Evolutionary conservation across 1,140 invertebrate genomes (phyloP).

Genomic region (Bathynomus jamesi): DNA sequence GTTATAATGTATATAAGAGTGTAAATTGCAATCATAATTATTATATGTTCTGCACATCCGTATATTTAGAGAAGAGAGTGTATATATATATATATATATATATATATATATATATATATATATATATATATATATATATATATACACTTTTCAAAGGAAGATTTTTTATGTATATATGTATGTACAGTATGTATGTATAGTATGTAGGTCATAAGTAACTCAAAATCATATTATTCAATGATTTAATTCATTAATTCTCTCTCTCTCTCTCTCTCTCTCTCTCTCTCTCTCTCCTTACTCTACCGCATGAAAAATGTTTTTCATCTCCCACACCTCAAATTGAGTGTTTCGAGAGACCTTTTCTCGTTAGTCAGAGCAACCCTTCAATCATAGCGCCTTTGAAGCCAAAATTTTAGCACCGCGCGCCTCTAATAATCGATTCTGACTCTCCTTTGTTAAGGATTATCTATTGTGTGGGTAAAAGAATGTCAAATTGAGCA

Average conservation of each 20-base stretch:
- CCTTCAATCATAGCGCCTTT: neutral
- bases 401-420: neutral
- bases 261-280: neutral
- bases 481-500: neutral
- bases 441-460: neutral
- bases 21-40: too few relatives aligned
- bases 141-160: neutral
- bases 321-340: neutral
- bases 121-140: neutral
- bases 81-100: conserved; percentile 2
- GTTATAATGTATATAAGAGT: too few relatives aligned
- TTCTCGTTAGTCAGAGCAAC: neutral
- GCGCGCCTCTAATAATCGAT: neutral
- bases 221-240: neutral
- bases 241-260: neutral
- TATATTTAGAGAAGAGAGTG: too few relatives aligned
- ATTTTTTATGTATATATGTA: neutral
- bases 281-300: neutral
- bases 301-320: neutral
- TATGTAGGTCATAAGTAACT: too few relatives aligned
- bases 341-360: neutral
- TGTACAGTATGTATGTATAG: neutral
- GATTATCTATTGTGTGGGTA: neutral
- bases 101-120: conserved; percentile 2
- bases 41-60: too few relatives aligned